These are phyloP conservation scores for Mus minutoides DNA, from an alignment of 2,797 vertebrate species.

Conservation along the genomic window DNA sequence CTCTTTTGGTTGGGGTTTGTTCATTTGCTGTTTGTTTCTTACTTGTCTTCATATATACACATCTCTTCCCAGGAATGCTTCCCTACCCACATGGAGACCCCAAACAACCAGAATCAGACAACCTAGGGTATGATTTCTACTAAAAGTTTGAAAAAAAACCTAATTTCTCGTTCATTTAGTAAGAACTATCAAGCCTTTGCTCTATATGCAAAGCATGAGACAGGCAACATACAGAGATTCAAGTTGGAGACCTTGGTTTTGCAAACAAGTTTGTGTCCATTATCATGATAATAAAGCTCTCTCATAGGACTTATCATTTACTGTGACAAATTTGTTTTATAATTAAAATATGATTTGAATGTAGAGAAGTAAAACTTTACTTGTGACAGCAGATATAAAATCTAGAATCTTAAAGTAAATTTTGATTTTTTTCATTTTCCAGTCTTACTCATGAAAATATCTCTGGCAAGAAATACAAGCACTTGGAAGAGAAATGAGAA, in stretches of 20 bases:
- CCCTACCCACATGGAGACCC: neutral
- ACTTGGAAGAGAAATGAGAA: neutral
- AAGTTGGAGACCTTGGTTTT: neutral
- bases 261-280: neutral
- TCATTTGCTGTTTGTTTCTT: neutral
- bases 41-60: neutral
- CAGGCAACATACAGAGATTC: neutral
- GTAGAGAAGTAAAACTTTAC: neutral
- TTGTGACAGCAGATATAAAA: neutral
- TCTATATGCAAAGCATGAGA: neutral
- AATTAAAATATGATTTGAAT: neutral
- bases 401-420: constrained; percentile 8
- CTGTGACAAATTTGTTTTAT: neutral
- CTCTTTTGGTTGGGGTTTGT: neutral
- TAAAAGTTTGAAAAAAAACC: neutral
- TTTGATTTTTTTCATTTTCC: constrained; percentile 10
- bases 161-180: neutral
- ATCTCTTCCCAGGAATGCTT: neutral
- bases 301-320: neutral
- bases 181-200: neutral
- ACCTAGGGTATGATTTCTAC: neutral
- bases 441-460: neutral
- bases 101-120: neutral
- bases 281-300: neutral
- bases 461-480: neutral